These are phyloP conservation scores for Cyanistes caeruleus DNA, from an alignment of 2,113 vertebrate genomes.

Conservation along the genomic window DNA sequence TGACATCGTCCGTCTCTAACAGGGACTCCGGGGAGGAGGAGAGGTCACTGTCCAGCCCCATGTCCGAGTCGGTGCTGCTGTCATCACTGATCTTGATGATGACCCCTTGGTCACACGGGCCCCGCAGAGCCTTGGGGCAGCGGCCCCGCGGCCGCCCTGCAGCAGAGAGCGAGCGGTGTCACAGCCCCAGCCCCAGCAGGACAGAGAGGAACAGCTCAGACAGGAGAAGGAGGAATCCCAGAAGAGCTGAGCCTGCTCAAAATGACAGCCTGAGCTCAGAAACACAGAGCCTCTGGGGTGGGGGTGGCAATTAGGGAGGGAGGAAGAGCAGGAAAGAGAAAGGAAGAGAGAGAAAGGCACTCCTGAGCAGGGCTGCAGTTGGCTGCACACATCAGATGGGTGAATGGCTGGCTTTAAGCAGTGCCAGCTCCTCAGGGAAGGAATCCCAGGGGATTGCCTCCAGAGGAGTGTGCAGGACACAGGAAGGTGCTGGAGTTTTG, in stretches of 20 bases:
- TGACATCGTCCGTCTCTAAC: conserved; percentile 88
- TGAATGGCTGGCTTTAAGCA: not conserved
- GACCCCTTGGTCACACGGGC: conserved; percentile 71
- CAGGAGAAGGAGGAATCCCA: not conserved
- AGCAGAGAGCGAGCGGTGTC: accelerated
- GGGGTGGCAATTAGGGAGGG: not conserved
- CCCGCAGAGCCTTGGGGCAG: conserved; percentile 78
- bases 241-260: not conserved
- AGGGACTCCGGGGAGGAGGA: conserved; percentile 94
- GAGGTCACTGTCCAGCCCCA: conserved; percentile 90
- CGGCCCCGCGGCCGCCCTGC: conserved; percentile 85
- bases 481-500: not conserved
- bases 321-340: not conserved
- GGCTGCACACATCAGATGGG: not conserved
- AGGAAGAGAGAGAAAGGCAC: conserved; percentile 34
- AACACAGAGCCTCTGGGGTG: not conserved
- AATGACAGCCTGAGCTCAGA: not conserved
- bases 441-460: not conserved
- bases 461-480: not conserved
- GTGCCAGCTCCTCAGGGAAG: not conserved
- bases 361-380: not conserved
- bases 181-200: not conserved
- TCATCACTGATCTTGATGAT: conserved; percentile 93
- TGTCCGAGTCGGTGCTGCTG: conserved; percentile 91
- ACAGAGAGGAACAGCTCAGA: not conserved